phyloP scores from a whole-genome alignment of 2,888 invertebrate genomes.

The Biston stratarius region DNA sequence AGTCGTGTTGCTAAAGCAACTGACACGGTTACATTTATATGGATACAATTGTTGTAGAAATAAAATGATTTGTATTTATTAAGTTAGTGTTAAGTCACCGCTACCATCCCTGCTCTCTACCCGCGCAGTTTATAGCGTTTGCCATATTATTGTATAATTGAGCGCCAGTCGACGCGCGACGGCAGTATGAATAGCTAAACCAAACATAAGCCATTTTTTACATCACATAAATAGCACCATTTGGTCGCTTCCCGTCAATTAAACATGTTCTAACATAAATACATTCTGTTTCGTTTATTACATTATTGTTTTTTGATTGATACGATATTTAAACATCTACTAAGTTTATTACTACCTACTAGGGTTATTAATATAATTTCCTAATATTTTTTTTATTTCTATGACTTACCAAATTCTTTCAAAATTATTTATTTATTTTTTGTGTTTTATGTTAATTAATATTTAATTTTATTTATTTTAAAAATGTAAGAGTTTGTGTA shows the following conservation, averaged over 20 bases:
- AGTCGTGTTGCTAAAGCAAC: too few species aligned
- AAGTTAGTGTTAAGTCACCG: constrained; percentile 3
- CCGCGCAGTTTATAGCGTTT: constrained; percentile 32
- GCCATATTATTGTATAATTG: constrained; percentile 51
- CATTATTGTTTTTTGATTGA: not conserved
- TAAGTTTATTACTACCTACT: too few species aligned
- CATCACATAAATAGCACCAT: constrained; percentile 22
- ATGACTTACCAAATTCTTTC: too few species aligned
- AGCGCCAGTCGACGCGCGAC: constrained; percentile 45
- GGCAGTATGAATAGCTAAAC: constrained; percentile 51
- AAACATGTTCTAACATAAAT: constrained; percentile 18
- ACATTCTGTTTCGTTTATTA: constrained; percentile 4
- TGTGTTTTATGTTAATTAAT: too few species aligned
- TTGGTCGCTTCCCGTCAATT: constrained; percentile 28
- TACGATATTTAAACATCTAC: too few species aligned
- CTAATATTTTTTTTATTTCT: too few species aligned
- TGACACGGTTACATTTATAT: too few species aligned
- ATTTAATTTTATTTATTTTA: too few species aligned
- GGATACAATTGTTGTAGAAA: too few species aligned
- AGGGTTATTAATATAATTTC: too few species aligned
- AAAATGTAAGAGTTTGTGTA: too few species aligned
- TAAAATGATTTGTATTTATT: not conserved
- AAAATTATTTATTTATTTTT: too few species aligned
- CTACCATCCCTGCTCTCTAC: constrained; percentile 27
- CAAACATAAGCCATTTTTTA: constrained; percentile 42